Percentiles rank a stretch among this genome's conserved stretches.
phyloP scores from a whole-genome alignment of 2,888 invertebrate genomes.

The Apamea crenata region DNA sequence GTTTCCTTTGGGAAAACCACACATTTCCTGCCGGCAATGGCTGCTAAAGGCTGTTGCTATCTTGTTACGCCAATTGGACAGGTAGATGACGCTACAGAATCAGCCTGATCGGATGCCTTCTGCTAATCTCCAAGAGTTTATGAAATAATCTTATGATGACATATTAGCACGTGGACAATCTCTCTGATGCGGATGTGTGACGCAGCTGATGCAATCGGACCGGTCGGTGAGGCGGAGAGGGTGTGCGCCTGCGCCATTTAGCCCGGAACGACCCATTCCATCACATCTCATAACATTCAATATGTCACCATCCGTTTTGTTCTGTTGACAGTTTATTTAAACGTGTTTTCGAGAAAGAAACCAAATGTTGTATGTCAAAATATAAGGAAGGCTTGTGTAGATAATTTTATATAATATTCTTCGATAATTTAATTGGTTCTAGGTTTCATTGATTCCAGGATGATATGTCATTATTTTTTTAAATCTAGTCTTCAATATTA shows the following conservation, averaged over 20 bases:
- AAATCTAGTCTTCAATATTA: background rate
- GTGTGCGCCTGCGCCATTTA: constrained; percentile 41
- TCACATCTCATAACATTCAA: constrained; percentile 9
- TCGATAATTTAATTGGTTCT: background rate
- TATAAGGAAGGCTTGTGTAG: no score
- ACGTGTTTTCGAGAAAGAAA: constrained; percentile 1
- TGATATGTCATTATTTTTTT: background rate
- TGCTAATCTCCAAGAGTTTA: constrained; percentile 1
- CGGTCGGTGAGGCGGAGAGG: constrained; percentile 11
- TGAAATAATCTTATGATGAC: constrained; percentile 16
- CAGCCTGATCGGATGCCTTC: background rate
- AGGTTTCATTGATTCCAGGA: background rate
- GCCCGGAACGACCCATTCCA: constrained; percentile 36
- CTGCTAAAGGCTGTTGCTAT: background rate
- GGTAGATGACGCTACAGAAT: background rate
- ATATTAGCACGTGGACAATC: constrained; percentile 34
- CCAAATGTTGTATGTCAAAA: background rate
- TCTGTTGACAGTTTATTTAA: background rate
- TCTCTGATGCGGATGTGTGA: constrained; percentile 34
- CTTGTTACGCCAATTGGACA: background rate
- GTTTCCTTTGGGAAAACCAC: no score
- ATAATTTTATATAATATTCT: background rate
- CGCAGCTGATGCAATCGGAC: constrained; percentile 45
- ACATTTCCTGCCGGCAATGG: no score
- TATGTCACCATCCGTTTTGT: constrained; percentile 20